Conservation (phyloP, 2,888 invertebrate genomes). For the Cosmopolites sordidus region DNA sequence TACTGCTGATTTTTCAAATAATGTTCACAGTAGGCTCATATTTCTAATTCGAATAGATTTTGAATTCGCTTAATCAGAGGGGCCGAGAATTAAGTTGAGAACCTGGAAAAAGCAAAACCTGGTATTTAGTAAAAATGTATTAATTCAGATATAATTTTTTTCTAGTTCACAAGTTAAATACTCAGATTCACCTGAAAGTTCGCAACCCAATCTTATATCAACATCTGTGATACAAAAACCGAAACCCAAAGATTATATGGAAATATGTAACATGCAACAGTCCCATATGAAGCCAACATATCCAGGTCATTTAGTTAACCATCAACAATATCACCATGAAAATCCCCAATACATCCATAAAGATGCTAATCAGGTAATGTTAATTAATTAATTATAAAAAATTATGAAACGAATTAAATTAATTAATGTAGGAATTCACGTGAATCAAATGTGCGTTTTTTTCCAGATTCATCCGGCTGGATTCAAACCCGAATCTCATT, state of each 20-base stretch:
- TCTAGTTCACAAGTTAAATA: constrained; percentile 41
- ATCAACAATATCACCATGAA: constrained; percentile 30
- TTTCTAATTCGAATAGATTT: too few relatives aligned
- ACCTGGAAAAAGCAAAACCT: too few relatives aligned
- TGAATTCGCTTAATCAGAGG: too few relatives aligned
- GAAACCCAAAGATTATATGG: constrained; percentile 43
- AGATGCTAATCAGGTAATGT: constrained; percentile 36
- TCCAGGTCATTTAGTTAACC: constrained; percentile 30
- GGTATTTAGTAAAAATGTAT: too few relatives aligned
- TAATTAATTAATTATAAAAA: background rate
- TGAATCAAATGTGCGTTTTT: too few relatives aligned
- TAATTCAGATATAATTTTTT: too few relatives aligned
- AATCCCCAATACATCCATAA: constrained; percentile 38
- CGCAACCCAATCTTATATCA: constrained; percentile 26
- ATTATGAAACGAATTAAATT: too few relatives aligned
- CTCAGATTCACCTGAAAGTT: constrained; percentile 30
- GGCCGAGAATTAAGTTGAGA: too few relatives aligned
- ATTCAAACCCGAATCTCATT: constrained; percentile 40
- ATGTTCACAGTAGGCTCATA: too few relatives aligned
- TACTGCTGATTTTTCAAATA: too few relatives aligned
- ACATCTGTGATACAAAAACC: constrained; percentile 39
- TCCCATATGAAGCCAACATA: constrained; percentile 36
- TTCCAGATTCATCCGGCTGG: constrained; percentile 28
- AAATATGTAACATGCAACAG: constrained; percentile 42
- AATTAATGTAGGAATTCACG: too few relatives aligned